These are phyloP conservation scores for Polyommatus icarus DNA, from an alignment of 2,888 invertebrate genomes.

Conservation along the genomic window DNA sequence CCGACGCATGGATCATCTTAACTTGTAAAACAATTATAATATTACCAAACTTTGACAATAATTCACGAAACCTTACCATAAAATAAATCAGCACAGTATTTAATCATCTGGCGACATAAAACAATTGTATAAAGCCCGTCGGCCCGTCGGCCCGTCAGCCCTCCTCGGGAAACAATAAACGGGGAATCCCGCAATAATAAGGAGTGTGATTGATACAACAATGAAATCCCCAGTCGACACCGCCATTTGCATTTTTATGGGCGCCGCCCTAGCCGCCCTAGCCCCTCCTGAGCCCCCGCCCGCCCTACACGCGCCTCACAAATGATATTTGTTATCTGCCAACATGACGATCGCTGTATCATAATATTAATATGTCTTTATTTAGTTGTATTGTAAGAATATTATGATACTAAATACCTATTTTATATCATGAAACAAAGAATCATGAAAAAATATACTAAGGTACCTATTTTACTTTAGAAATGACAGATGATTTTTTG, in stretches of 20 bases:
- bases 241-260: conserved; percentile 81
- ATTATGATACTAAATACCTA: neutral
- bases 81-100: conserved; percentile 4
- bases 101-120: conserved; percentile 15
- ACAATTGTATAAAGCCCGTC: conserved; percentile 15
- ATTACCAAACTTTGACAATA: neutral
- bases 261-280: conserved; percentile 46
- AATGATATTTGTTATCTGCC: conserved; percentile 27
- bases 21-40: no score
- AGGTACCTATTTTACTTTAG: no score
- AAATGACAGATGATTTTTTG: no score
- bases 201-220: conserved; percentile 74
- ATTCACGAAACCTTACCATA: neutral
- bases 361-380: neutral
- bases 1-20: no score
- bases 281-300: conserved; percentile 34
- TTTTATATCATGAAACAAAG: no score
- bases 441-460: no score
- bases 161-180: conserved; percentile 61
- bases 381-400: neutral
- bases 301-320: conserved; percentile 23
- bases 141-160: neutral
- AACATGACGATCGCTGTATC: neutral
- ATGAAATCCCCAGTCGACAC: conserved; percentile 77
- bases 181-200: conserved; percentile 70